A percentile compares a stretch with the other conserved stretches of the same genome.
Conservation (phyloP, 2,797 vertebrate species). For the Cossypha heuglini region DNA sequence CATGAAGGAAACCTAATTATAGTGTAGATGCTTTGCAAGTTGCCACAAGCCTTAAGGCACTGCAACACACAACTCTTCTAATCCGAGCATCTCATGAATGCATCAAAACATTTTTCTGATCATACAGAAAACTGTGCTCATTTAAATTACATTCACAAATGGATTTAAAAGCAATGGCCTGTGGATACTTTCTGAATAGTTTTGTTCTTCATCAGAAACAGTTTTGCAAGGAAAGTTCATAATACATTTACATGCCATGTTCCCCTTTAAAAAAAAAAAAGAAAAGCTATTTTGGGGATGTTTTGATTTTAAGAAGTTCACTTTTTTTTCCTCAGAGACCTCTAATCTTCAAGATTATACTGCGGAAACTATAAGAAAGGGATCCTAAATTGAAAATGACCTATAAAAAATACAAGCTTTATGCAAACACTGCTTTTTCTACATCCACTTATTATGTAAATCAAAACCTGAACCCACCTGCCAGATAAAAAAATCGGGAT, state of each 20-base stretch:
- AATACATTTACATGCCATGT: not conserved
- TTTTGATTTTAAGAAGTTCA: not conserved
- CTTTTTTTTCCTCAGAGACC: not conserved
- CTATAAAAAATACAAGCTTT: not conserved
- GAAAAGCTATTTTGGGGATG: not conserved
- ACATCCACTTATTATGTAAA: not conserved
- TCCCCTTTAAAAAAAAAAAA: not conserved
- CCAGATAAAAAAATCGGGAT: not conserved
- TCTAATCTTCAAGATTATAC: not conserved
- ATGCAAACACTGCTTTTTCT: not conserved
- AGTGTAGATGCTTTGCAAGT: not conserved
- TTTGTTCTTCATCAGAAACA: not conserved
- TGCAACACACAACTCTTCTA: not conserved
- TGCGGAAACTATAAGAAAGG: not conserved
- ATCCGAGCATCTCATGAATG: not conserved
- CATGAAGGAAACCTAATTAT: conserved; percentile 17
- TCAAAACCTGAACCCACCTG: not conserved
- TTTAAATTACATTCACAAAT: conserved; percentile 5
- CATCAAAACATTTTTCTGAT: conserved; percentile 16
- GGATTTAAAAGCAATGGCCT: conserved; percentile 18
- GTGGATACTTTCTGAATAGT: not conserved
- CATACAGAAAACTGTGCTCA: not conserved
- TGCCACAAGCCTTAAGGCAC: not conserved
- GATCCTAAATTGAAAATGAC: not conserved
- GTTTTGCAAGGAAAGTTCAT: not conserved